These are phyloP conservation scores for Cottus gobio DNA, from an alignment of 2,113 vertebrate species.

Conservation along the genomic window DNA sequence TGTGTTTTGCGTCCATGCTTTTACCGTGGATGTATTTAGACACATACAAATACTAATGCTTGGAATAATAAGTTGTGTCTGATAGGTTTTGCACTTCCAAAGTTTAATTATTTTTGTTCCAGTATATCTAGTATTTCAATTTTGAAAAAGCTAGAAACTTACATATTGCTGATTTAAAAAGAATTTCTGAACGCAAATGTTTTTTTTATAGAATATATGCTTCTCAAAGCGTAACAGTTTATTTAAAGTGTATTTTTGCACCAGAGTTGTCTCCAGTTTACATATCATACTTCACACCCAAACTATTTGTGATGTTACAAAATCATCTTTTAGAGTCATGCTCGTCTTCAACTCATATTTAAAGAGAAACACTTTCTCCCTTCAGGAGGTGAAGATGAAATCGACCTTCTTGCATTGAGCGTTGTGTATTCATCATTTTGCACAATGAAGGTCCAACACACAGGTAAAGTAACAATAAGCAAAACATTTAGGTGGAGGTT, in stretches of 20 bases:
- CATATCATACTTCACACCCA: not conserved
- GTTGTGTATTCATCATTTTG: not conserved
- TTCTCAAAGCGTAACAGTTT: not conserved
- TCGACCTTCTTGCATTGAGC: not conserved
- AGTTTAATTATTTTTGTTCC: not conserved
- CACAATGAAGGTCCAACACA: not conserved
- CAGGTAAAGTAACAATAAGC: not conserved
- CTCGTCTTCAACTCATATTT: not conserved
- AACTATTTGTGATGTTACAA: not conserved
- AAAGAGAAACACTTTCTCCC: not conserved
- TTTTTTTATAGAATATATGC: too few species aligned
- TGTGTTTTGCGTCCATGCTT: not conserved
- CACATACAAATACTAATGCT: not conserved
- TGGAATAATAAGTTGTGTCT: not conserved
- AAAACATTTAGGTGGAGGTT: not conserved
- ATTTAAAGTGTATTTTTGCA: not conserved
- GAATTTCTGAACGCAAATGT: not conserved
- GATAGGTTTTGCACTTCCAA: not conserved
- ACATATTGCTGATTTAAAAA: not conserved
- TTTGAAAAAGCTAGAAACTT: not conserved
- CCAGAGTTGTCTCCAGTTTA: not conserved
- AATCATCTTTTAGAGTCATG: too few species aligned
- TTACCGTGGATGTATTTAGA: not conserved
- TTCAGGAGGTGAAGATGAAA: not conserved
- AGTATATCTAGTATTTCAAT: not conserved